These are phyloP conservation scores for Erythrocercus mccallii DNA, from an alignment of 2,113 vertebrate species.

Conservation along the genomic window DNA sequence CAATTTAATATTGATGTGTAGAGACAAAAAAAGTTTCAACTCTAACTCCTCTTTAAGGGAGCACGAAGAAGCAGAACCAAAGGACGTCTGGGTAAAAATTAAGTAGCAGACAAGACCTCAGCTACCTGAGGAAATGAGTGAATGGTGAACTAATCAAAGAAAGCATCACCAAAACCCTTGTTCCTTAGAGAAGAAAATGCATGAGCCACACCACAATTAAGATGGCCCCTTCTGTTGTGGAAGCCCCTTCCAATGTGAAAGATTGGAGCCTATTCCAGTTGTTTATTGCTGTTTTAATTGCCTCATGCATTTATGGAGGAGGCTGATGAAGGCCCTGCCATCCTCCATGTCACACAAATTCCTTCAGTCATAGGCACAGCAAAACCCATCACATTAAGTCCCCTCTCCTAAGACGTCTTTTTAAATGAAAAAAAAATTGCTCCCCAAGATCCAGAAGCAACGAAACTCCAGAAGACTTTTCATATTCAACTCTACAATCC, in stretches of 20 bases:
- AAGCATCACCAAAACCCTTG: not conserved
- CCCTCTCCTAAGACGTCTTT: not conserved
- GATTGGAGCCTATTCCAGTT: not conserved
- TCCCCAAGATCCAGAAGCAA: not conserved
- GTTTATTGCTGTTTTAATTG: not conserved
- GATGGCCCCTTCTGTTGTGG: not conserved
- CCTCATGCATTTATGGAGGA: not conserved
- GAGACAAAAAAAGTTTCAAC: not conserved
- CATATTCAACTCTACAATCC: not conserved
- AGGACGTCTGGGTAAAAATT: not conserved
- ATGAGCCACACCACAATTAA: not conserved
- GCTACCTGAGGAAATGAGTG: not conserved
- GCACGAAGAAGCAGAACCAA: not conserved
- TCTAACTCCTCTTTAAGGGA: not conserved
- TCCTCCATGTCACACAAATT: not conserved
- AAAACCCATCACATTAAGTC: not conserved
- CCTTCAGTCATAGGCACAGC: not conserved
- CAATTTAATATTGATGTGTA: not conserved
- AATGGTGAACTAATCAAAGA: not conserved
- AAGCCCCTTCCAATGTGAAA: not conserved
- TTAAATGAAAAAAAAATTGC: not conserved
- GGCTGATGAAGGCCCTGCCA: not conserved
- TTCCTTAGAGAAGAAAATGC: not conserved
- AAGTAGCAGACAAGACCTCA: not conserved
- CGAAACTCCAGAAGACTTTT: not conserved